Percentiles rank a stretch among this genome's conserved stretches.
phyloP scores from a whole-genome alignment of 2,888 invertebrate species.

The Tetropium fuscum region DNA sequence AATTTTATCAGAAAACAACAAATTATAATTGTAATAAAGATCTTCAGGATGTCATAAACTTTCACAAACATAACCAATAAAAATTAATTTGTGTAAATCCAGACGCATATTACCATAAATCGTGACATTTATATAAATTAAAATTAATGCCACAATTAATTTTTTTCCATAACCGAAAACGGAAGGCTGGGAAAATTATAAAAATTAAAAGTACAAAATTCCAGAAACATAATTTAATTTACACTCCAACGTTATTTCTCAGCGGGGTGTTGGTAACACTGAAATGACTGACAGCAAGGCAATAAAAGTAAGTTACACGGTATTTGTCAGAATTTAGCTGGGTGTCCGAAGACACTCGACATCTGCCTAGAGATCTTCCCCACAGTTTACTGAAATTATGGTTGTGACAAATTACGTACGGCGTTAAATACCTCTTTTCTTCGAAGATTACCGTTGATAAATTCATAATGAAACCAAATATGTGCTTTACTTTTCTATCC shows the following conservation, averaged over 20 bases:
- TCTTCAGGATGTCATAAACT: neutral
- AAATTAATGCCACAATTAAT: slow-evolving; percentile 36
- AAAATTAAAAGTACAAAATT: slow-evolving; percentile 27
- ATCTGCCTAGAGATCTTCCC: slow-evolving; percentile 26
- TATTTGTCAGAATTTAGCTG: slow-evolving; percentile 38
- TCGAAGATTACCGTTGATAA: slow-evolving; percentile 31
- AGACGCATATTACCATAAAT: slow-evolving; percentile 40
- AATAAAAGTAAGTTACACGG: slow-evolving; percentile 34
- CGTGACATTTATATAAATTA: slow-evolving; percentile 37
- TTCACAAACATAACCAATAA: slow-evolving; percentile 16
- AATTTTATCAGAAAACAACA: slow-evolving; percentile 7
- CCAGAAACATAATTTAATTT: slow-evolving; percentile 44
- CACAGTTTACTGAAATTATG: slow-evolving; percentile 38
- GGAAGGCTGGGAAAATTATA: slow-evolving; percentile 36
- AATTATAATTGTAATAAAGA: slow-evolving; percentile 22
- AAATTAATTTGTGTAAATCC: slow-evolving; percentile 30
- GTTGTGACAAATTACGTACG: slow-evolving; percentile 43
- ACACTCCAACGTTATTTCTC: slow-evolving; percentile 44
- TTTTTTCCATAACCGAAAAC: slow-evolving; percentile 22
- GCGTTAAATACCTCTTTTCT: slow-evolving; percentile 39
- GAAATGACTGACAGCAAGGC: slow-evolving; percentile 36
- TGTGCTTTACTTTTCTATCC: slow-evolving; percentile 22
- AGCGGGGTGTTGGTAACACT: slow-evolving; percentile 42
- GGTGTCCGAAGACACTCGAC: slow-evolving; percentile 30
- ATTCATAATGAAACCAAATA: slow-evolving; percentile 25